Evolutionary conservation across 2,113 vertebrate genomes (phyloP).

Genomic region (Dipodomys merriami): DNA sequence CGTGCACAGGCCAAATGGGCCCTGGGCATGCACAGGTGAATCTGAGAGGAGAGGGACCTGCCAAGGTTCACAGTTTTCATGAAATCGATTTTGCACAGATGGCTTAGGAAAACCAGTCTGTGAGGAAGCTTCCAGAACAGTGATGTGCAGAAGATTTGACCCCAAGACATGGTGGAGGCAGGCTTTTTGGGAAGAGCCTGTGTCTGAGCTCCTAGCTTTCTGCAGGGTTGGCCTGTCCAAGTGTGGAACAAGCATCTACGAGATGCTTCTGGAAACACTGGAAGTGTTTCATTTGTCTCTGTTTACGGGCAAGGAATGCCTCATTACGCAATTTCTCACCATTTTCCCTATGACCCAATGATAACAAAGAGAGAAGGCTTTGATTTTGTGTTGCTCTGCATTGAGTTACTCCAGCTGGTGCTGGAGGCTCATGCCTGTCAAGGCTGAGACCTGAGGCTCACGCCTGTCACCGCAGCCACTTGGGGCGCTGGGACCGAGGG

Average conservation of each 20-base stretch:
- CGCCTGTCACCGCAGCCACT: no score
- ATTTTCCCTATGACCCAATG: background rate
- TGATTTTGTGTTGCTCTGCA: background rate
- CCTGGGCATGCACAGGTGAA: no score
- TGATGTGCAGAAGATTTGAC: background rate
- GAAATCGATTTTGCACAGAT: constrained; percentile 27
- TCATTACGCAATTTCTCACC: background rate
- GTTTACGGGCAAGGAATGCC: background rate
- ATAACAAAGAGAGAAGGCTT: no score
- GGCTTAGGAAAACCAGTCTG: background rate
- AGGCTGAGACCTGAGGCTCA: no score
- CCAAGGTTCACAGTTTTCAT: constrained; percentile 34
- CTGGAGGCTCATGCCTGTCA: no score
- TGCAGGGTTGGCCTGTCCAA: background rate
- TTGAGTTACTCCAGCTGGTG: background rate
- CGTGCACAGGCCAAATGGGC: no score
- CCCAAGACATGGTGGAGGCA: no score
- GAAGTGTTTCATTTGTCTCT: background rate
- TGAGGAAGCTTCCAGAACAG: background rate
- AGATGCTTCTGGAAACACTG: no score
- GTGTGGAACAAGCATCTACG: no score
- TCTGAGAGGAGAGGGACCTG: background rate
- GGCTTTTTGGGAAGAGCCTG: constrained; percentile 2
- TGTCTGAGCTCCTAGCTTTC: constrained; percentile 34
- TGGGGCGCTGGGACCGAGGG: no score